Evolutionary conservation across 2,797 vertebrate genomes (phyloP), one percentile per base, ranked within the genome.

Genomic region (Sebastes kiyomatsui): DNA sequence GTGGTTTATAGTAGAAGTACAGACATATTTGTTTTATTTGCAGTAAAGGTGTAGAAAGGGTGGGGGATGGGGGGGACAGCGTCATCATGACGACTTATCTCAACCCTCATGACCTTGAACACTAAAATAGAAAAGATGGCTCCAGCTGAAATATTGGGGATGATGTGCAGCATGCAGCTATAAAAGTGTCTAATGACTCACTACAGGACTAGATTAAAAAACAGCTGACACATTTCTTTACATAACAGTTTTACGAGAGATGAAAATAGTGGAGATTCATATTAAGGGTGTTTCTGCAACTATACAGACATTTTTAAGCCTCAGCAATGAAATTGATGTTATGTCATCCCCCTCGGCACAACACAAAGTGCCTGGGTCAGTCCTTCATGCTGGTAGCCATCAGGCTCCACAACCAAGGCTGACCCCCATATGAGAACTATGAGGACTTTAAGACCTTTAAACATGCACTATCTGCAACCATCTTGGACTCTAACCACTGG

Each of bases 61-160:
- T 54, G 88, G 80, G 73, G 75, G 74, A 20, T 38, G 62, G 67
- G 20, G 27, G 2, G 28, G 3, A 5, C 38, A 6, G 33, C 94
- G 94, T 92, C 90, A 92, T 75, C 56, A 58, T 94, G 93, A 94
- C 92, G 91, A 38, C 5, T 83, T 56, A 54, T 66, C 79, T 70
- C 81, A 81, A 88, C 89, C 77, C 77, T 62, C 5, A n/a, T 92
- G 94, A 95, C 96, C 95, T 96, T 96, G 94, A 90, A 75, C 30
- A 81, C 81, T 28, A 67, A 92, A 89, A 92, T 86, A 90, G 81
- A 88, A 80, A 58, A 92, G 74, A 78, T 18, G 49, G 38, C 61
- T 49, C 6, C 38, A 82, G 67, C 52, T 72, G 77, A 77, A 74
- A 38, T 60, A 67, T 27, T 55, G 54, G 42, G 49, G 49, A 65